Evolutionary conservation across 2,113 vertebrate species (phyloP).

Genomic region (Dipodomys spectabilis): DNA sequence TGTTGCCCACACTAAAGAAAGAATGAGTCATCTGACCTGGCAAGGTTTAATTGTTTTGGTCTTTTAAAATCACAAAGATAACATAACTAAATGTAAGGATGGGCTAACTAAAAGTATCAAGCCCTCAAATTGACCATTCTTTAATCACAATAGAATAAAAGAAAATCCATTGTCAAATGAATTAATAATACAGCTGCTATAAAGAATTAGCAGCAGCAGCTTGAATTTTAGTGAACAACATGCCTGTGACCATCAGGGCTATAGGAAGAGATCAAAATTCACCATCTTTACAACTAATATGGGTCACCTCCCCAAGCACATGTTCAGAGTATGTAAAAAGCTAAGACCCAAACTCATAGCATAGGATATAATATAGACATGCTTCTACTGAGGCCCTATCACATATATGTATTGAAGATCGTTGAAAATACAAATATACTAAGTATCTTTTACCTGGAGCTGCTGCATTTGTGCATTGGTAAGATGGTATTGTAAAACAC

Average conservation of each 20-base stretch:
- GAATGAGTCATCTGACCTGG: not conserved
- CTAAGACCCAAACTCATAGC: not conserved
- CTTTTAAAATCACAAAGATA: slow-evolving; percentile 49
- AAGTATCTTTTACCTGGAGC: slow-evolving; percentile 11
- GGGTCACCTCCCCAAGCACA: not conserved
- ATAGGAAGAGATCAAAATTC: not conserved
- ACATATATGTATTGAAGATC: slow-evolving; percentile 21
- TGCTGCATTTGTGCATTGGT: not conserved
- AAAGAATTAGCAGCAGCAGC: not conserved
- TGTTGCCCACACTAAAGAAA: slow-evolving; percentile 47
- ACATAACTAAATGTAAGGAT: slow-evolving; percentile 42
- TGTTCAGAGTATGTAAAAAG: not conserved
- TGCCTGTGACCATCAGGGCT: not conserved
- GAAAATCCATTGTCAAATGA: not conserved
- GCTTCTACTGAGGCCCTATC: not conserved
- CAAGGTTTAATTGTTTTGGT: slow-evolving; percentile 6
- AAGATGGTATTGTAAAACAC: not conserved
- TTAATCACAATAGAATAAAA: not conserved
- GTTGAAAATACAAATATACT: slow-evolving; percentile 26
- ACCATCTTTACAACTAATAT: not conserved
- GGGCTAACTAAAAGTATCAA: not conserved
- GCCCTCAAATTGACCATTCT: slow-evolving; percentile 18
- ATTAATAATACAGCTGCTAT: not conserved
- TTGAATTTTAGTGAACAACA: not conserved
- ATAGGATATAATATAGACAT: not conserved